These are phyloP conservation scores for Eristalinus sepulchralis DNA, from an alignment of 2,888 invertebrate species.

Conservation along the genomic window DNA sequence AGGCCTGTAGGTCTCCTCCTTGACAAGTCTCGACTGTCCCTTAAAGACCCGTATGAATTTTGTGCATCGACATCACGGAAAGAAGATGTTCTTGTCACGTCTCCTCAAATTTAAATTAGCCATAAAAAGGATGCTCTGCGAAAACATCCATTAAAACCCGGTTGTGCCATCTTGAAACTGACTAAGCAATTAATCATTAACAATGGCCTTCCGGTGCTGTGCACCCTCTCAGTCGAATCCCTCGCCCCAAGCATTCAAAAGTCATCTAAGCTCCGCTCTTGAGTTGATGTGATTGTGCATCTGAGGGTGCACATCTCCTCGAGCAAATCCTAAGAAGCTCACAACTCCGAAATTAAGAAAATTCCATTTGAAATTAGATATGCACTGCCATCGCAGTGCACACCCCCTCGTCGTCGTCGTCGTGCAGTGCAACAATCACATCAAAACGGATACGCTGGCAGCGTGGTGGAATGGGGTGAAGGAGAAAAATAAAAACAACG, in stretches of 20 bases:
- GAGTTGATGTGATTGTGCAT: background rate
- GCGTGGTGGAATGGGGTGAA: background rate
- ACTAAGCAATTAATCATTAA: background rate
- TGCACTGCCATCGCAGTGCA: conserved; percentile 35
- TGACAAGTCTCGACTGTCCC: too few relatives aligned
- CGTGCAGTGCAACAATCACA: background rate
- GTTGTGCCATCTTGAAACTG: background rate
- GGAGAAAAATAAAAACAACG: background rate
- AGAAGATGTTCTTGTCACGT: too few relatives aligned
- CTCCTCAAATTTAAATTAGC: too few relatives aligned
- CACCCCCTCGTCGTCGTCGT: background rate
- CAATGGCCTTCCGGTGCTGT: background rate
- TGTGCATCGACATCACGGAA: too few relatives aligned
- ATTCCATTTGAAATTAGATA: conserved; percentile 46
- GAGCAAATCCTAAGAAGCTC: conserved; percentile 50
- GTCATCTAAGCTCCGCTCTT: background rate
- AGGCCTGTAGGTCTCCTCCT: too few relatives aligned
- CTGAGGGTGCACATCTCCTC: background rate
- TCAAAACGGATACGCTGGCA: background rate
- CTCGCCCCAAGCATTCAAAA: background rate
- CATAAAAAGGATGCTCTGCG: too few relatives aligned
- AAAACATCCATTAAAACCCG: background rate
- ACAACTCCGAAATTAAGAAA: conserved; percentile 57
- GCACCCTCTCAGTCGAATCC: background rate
- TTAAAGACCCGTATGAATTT: too few relatives aligned